A percentile compares a stretch with the other conserved stretches of the same genome.
Evolutionary conservation across 2,797 vertebrate genomes (phyloP).

Genomic region (Syngnathus rostellatus): DNA sequence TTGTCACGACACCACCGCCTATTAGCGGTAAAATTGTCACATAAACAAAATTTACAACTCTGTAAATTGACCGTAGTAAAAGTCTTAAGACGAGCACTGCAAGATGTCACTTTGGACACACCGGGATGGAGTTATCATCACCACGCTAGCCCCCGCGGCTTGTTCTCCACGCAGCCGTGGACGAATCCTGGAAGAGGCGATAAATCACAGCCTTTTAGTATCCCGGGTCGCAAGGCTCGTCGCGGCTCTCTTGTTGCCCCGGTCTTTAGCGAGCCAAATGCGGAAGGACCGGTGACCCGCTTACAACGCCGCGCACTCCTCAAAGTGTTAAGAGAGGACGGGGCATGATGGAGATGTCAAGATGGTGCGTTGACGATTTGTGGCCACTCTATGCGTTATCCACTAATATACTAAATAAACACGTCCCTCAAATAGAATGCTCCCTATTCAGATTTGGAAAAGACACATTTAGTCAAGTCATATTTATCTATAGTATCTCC

Average conservation of each 20-base stretch:
- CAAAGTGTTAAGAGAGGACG: conserved; percentile 37
- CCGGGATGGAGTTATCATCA: conserved; percentile 59
- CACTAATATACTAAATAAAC: background rate
- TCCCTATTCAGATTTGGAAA: background rate
- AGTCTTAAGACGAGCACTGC: conserved; percentile 33
- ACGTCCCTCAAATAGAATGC: background rate
- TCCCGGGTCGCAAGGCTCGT: conserved; percentile 62
- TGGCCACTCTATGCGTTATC: background rate
- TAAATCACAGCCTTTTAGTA: conserved; percentile 69
- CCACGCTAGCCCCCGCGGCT: conserved; percentile 42
- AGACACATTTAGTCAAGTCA: background rate
- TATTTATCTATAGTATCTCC: background rate
- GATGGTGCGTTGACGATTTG: background rate
- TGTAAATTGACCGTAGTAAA: conserved; percentile 32
- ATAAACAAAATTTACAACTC: conserved; percentile 33
- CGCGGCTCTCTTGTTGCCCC: conserved; percentile 62
- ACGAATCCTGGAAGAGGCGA: conserved; percentile 62
- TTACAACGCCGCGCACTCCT: conserved; percentile 47
- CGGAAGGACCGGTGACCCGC: conserved; percentile 63
- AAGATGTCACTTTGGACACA: conserved; percentile 53
- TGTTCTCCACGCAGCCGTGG: conserved; percentile 63
- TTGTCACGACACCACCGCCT: background rate
- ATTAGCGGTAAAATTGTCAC: conserved; percentile 12
- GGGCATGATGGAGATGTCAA: background rate
- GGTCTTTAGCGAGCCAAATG: conserved; percentile 75